Base-by-base conservation (phyloP, 2,888 invertebrate species). In the Thera britannica region DNA sequence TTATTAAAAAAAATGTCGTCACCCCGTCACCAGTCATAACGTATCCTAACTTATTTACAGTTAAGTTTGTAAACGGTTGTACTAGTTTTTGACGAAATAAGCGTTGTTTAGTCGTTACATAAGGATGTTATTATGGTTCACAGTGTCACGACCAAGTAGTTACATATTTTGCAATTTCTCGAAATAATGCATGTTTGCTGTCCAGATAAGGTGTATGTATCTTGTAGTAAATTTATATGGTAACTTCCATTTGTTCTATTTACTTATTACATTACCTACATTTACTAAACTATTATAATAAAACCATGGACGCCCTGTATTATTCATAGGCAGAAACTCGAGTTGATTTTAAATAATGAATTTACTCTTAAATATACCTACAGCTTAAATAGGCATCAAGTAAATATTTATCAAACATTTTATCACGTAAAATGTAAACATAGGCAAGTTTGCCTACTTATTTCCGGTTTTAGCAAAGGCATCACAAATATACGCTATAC, bases 71-170 rank as follows among this genome's bases (percentile, higher is more conserved):
- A 46, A 46, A 9, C 9, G 2, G 44, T 46, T 46, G 8, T 46
- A 8, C 9, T 5, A 9, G 44, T 46, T 46, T 9, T 46, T 46
- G 44, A 9, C 44, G 44, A 46, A 46, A 46, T 46, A 7, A 61
- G 58, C 54, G 46, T 59, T 58, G 46, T 58, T 59, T 68, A 36
- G 60, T 46, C 23, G 58, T 73, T 71, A 68, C 59, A 67, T 71
- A 69, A 73, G 36, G 23, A 58, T 7, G 56, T 58, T 55, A 65
- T 73, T 63, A 65, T 65, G 56, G 67, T 65, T 55, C 63, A 62
- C 58, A 58, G 58, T 58, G 58, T 49, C 54, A 62, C 52, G 55
- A 58, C 36, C 11, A 38, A 6, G 46, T 35, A 51, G 9, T 8
- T 46, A 7, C n/a, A 2, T 54, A 49, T 63, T 63, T 63, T 68